These are phyloP conservation scores for Apodemia mormo DNA, from an alignment of 2,888 invertebrate genomes.

Conservation along the genomic window DNA sequence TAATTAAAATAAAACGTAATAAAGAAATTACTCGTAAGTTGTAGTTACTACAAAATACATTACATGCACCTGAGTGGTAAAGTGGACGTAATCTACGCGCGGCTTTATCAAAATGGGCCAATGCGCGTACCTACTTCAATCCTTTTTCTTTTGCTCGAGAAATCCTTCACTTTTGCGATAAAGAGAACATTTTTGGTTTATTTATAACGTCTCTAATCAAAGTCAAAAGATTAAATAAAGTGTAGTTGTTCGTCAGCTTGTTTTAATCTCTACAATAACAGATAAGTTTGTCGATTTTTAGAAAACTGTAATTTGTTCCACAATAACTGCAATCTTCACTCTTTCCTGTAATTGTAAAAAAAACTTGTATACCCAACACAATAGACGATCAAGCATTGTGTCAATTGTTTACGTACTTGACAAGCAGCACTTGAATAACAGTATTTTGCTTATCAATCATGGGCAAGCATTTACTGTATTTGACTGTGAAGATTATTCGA, in stretches of 20 bases:
- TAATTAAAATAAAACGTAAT: not conserved
- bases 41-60: slow-evolving; percentile 32
- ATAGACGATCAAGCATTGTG: too few species aligned
- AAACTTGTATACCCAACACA: too few species aligned
- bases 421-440: too few species aligned
- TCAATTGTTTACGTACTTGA: too few species aligned
- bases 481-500: too few species aligned
- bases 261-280: not conserved
- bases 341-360: too few species aligned
- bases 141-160: slow-evolving; percentile 52
- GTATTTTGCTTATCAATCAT: too few species aligned
- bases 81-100: slow-evolving; percentile 68
- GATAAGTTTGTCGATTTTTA: not conserved
- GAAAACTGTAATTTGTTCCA: not conserved
- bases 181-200: slow-evolving; percentile 47
- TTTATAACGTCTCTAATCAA: slow-evolving; percentile 44
- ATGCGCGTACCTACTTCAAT: slow-evolving; percentile 57
- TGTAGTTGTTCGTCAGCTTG: slow-evolving; percentile 1
- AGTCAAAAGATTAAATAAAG: slow-evolving; percentile 15
- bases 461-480: too few species aligned
- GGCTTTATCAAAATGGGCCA: slow-evolving; percentile 79
- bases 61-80: slow-evolving; percentile 47
- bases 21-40: slow-evolving; percentile 7
- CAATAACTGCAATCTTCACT: too few species aligned
- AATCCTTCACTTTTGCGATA: slow-evolving; percentile 50